phyloP scores from a whole-genome alignment of 1,140 invertebrate genomes.

The Samia ricini region DNA sequence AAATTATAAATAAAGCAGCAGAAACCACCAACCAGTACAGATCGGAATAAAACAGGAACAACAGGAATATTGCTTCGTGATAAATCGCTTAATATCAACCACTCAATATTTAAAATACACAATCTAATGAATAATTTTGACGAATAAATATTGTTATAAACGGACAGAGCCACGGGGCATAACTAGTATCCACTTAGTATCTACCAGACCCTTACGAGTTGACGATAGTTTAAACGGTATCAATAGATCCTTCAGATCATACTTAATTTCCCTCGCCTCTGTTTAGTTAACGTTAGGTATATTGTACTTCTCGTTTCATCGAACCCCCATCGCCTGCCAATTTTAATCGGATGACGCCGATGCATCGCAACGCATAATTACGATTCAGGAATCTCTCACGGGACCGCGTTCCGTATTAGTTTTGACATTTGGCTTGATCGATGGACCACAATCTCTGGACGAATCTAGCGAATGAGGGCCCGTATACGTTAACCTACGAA shows the following conservation, averaged over 20 bases:
- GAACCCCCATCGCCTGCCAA: slow-evolving; percentile 66
- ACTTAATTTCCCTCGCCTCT: neutral
- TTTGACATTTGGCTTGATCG: slow-evolving; percentile 75
- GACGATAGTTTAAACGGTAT: neutral
- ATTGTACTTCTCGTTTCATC: neutral
- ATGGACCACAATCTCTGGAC: slow-evolving; percentile 68
- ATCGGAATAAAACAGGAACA: no score
- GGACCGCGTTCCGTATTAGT: slow-evolving; percentile 70
- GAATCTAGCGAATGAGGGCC: slow-evolving; percentile 61
- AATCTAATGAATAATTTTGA: no score
- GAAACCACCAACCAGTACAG: no score
- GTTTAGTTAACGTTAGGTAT: slow-evolving; percentile 1
- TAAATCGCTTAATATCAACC: no score
- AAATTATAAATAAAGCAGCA: no score
- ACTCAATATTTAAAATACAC: no score
- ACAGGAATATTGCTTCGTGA: no score
- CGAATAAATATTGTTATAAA: no score
- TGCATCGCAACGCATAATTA: slow-evolving; percentile 72
- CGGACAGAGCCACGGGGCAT: no score
- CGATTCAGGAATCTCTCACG: slow-evolving; percentile 64
- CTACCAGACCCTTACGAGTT: neutral
- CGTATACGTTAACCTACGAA: slow-evolving; percentile 41
- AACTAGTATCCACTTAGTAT: no score
- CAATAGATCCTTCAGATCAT: neutral
- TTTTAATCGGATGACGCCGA: slow-evolving; percentile 72